A percentile compares a stretch with the other conserved stretches of the same genome.
phyloP scores from a whole-genome alignment of 1,140 invertebrate genomes.

The Pygmarrhopalites habei region DNA sequence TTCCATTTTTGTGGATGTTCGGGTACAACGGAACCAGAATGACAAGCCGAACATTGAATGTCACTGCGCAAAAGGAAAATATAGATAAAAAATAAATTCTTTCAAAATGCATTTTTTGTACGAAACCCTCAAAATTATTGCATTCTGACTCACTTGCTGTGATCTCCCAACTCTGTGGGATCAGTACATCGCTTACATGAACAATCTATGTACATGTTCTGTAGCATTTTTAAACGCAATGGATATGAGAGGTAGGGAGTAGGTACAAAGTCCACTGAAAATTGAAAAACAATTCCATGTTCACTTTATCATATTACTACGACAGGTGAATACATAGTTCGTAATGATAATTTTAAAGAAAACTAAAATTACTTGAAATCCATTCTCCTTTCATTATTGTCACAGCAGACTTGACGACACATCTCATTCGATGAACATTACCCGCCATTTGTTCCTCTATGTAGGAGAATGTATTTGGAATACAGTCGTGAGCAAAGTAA shows the following conservation, averaged over 20 bases:
- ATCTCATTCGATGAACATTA: conserved; percentile 8
- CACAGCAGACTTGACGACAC: conserved; percentile 28
- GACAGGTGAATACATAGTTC: no score
- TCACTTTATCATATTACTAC: no score
- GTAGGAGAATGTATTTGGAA: conserved; percentile 33
- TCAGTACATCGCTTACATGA: conserved; percentile 24
- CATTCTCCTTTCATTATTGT: conserved; percentile 30
- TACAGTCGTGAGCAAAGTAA: conserved; percentile 28
- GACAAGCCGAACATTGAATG: conserved; percentile 24
- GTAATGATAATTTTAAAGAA: no score
- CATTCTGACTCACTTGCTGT: no score
- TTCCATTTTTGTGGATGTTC: conserved; percentile 21
- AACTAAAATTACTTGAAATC: no score
- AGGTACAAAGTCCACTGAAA: conserved; percentile 30
- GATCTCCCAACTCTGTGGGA: conserved; percentile 19
- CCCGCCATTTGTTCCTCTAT: conserved; percentile 24
- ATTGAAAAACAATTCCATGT: no score
- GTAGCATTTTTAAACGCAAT: conserved; percentile 14
- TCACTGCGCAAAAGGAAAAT: no score
- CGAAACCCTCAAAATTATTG: no score
- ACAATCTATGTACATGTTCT: conserved; percentile 29
- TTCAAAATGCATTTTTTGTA: no score
- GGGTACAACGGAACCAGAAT: conserved; percentile 15
- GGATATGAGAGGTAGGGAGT: conserved; percentile 29
- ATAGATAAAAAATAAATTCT: no score